These are phyloP conservation scores for Leptothorax acervorum DNA, from an alignment of 2,888 invertebrate species.

Conservation along the genomic window DNA sequence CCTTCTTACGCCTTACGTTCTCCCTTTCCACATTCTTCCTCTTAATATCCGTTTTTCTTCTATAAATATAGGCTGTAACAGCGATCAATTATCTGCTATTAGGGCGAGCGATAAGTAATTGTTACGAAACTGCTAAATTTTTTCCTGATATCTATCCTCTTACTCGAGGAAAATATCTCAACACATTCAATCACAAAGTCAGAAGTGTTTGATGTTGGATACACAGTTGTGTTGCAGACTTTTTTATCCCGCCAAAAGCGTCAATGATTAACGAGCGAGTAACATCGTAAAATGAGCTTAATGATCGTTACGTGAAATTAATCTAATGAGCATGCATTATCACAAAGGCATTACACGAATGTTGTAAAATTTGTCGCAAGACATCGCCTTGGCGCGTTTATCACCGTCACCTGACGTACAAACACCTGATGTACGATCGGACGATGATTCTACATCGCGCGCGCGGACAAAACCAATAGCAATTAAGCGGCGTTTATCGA, in stretches of 20 bases:
- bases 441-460: conserved; percentile 40
- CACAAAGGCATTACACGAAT: background rate
- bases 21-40: conserved; percentile 4
- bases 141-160: background rate
- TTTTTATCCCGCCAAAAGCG: background rate
- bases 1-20: conserved; percentile 58
- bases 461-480: conserved; percentile 48
- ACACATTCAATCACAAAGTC: background rate
- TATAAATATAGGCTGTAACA: background rate
- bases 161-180: background rate
- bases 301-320: conserved; percentile 36
- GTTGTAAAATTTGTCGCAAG: conserved; percentile 40
- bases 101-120: conserved; percentile 3
- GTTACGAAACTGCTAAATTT: background rate
- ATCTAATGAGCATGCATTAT: conserved; percentile 40
- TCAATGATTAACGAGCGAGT: conserved; percentile 32
- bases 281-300: conserved; percentile 15
- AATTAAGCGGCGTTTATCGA: conserved; percentile 52
- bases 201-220: background rate
- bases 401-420: conserved; percentile 37
- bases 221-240: background rate
- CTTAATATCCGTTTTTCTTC: background rate
- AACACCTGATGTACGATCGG: conserved; percentile 37
- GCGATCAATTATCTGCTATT: conserved; percentile 5
- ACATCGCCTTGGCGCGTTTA: conserved; percentile 7